Base-by-base conservation (phyloP, 2,113 vertebrate genomes). In the Pyrgilauda ruficollis region DNA sequence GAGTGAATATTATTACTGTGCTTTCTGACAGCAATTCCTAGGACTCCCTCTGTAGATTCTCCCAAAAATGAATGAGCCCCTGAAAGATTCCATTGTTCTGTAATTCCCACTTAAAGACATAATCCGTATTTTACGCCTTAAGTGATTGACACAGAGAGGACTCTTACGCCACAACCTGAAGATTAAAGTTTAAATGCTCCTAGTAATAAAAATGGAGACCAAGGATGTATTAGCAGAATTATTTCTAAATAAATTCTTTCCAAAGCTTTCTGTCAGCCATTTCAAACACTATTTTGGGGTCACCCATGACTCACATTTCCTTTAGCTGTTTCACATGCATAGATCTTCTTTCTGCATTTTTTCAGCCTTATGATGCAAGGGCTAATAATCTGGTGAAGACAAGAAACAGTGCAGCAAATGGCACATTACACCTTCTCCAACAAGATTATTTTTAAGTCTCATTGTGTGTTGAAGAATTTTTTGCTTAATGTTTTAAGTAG, bases 221-320 rank as follows among this genome's bases (percentile, higher is more conserved):
- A 67, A 64, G 26, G 46, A 79, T 24, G 47, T 70, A 94, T 90
- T 93, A 96, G 23, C 22, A 89, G 72, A 82, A 94, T 91, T 92
- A 91, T 90, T 93, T 93, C 87, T 91, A 92, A 95, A 74, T 67
- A 90, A 86, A 69, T 81, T 92, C 18, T 88, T 96, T 96, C 85
- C 58, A 92, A 94, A 94, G 87, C 68, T 88, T 96, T 95, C 52
- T 69, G 37, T 77, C 75, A 82, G 61, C 28, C 55, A 81, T 77
- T 90, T 87, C 87, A 90, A 97, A 35, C 50, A 90, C 21, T 87
- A 74, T 93, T 96, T 91, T 92, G 75, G 81, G 69, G 81, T 89
- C 59, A 97, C 47, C 43, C 58, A 53, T 68, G 69, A 84, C 91
- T 62, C 64, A 93, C 22, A 81, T 87, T 91, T 90, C 66, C 73